These are phyloP conservation scores for Phalacrocorax brasilianus DNA, from an alignment of 2,113 vertebrate genomes.

Conservation along the genomic window DNA sequence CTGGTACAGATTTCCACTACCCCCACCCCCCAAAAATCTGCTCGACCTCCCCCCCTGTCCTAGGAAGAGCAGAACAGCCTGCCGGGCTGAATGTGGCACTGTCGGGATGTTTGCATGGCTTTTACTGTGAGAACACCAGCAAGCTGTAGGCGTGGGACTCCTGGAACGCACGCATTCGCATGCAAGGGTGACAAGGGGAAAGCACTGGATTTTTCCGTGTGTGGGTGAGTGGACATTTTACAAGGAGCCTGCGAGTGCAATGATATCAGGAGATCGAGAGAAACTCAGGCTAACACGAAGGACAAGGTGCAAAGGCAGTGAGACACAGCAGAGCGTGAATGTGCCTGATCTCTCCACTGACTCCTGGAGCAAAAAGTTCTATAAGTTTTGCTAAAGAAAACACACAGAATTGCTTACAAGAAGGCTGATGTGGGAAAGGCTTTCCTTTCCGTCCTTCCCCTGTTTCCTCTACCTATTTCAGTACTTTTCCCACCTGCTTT, in stretches of 20 bases:
- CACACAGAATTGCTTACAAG: not conserved
- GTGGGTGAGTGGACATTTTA: conserved; percentile 10
- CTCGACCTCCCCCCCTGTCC: rapidly evolving
- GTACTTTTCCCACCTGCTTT: not conserved
- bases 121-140: not conserved
- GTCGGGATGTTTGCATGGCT: not conserved
- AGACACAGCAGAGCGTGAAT: not conserved
- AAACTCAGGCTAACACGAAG: not conserved
- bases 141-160: not conserved
- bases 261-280: not conserved
- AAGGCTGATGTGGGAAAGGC: not conserved
- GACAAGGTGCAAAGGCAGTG: not conserved
- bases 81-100: not conserved
- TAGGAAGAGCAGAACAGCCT: not conserved
- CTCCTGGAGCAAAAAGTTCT: not conserved
- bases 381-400: not conserved
- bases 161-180: not conserved
- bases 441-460: not conserved
- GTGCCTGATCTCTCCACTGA: not conserved
- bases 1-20: not conserved
- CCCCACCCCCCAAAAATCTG: not conserved
- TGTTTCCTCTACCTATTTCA: not conserved
- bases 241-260: not conserved
- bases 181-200: not conserved
- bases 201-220: not conserved